A percentile compares a stretch with the other conserved stretches of the same genome.
Conservation (phyloP, 2,797 vertebrate genomes). For the Australoheros facetus region DNA sequence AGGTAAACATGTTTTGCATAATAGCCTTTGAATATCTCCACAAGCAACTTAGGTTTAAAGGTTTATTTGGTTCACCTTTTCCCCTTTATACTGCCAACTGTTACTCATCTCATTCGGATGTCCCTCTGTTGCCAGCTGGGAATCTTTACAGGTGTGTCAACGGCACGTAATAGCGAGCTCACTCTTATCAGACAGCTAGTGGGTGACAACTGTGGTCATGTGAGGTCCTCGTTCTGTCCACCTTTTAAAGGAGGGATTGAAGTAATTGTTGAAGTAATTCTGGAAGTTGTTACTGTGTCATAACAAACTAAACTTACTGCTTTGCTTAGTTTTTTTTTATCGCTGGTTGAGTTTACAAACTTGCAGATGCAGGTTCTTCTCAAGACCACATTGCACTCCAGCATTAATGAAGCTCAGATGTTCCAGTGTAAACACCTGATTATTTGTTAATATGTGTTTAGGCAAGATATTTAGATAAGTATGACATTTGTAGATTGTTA, state of each 20-base stretch:
- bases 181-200: constrained; percentile 19
- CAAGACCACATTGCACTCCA: background rate
- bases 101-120: background rate
- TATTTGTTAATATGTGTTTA: background rate
- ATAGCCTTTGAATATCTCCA: constrained; percentile 3
- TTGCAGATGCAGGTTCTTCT: background rate
- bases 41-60: background rate
- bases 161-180: constrained; percentile 5
- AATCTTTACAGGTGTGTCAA: constrained; percentile 52
- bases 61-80: background rate
- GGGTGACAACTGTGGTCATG: background rate
- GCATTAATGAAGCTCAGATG: background rate
- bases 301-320: background rate
- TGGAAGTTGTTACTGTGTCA: background rate
- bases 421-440: background rate
- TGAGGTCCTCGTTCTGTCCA: background rate
- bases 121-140: constrained; percentile 25
- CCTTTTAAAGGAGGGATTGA: background rate
- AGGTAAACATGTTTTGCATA: constrained; percentile 8
- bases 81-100: background rate
- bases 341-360: background rate
- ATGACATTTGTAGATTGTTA: too few relatives aligned
- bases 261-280: background rate
- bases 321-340: background rate
- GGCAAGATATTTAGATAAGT: too few relatives aligned